A percentile compares a stretch with the other conserved stretches of the same genome.
phyloP scores from a whole-genome alignment of 2,113 vertebrate genomes.

The Miniopterus natalensis region DNA sequence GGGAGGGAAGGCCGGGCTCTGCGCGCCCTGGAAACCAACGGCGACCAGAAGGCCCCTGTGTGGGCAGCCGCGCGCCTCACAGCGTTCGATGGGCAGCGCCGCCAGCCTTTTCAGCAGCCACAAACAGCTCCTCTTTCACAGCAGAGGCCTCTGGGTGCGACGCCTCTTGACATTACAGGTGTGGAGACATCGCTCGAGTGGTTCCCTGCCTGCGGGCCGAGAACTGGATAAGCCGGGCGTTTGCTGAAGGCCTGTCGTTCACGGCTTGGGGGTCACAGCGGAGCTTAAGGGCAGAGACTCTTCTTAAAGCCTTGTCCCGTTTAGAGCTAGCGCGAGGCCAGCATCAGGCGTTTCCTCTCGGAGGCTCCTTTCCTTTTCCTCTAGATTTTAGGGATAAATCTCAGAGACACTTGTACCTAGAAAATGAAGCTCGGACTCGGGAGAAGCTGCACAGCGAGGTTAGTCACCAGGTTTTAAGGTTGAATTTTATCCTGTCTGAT shows the following conservation, averaged over 20 bases:
- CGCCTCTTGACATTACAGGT: constrained; percentile 79
- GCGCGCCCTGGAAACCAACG: too few relatives aligned
- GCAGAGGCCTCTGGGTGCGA: constrained; percentile 61
- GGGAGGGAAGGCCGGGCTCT: too few relatives aligned
- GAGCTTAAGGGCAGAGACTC: constrained; percentile 76
- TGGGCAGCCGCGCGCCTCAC: constrained; percentile 75
- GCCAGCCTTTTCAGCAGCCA: constrained; percentile 59
- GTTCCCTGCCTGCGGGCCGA: constrained; percentile 38
- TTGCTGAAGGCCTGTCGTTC: constrained; percentile 69
- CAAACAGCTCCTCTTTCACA: constrained; percentile 79
- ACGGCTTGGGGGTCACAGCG: constrained; percentile 75
- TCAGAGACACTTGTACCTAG: background rate
- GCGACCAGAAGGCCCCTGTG: constrained; percentile 68
- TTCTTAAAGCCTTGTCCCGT: constrained; percentile 72
- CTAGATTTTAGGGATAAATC: constrained; percentile 25
- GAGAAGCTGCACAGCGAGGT: background rate
- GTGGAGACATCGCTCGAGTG: constrained; percentile 69
- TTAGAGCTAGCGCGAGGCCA: constrained; percentile 56
- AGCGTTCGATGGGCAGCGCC: constrained; percentile 78
- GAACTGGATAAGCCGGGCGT: constrained; percentile 67
- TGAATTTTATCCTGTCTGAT: constrained; percentile 32
- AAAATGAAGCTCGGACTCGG: constrained; percentile 37
- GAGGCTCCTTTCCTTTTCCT: constrained; percentile 37
- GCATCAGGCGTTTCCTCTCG: constrained; percentile 58
- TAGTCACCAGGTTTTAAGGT: constrained; percentile 25